A percentile compares a stretch with the other conserved stretches of the same genome.
These are phyloP conservation scores for Nothocercus nigrocapillus DNA, from an alignment of 2,113 vertebrate genomes.

Conservation along the genomic window DNA sequence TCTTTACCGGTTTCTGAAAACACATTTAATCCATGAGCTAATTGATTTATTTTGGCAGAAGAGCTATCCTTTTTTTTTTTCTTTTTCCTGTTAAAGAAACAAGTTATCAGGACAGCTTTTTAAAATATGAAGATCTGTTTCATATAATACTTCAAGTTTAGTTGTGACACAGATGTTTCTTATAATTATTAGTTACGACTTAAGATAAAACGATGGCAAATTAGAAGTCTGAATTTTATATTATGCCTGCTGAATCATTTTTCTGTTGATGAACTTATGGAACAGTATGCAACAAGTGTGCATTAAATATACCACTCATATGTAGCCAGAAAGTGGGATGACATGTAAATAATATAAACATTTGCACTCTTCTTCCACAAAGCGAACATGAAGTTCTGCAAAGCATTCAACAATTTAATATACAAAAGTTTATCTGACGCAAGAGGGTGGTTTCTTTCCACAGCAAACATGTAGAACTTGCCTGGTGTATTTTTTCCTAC, in stretches of 20 bases:
- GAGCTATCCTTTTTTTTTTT: not conserved
- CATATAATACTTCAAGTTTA: not conserved
- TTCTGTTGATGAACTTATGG: not conserved
- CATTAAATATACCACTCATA: not conserved
- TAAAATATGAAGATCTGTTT: constrained; percentile 5
- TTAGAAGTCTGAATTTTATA: not conserved
- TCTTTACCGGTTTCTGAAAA: not conserved
- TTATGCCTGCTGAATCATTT: not conserved
- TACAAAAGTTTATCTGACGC: not conserved
- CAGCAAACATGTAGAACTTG: not conserved
- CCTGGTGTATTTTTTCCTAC: not conserved
- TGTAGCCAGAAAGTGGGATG: not conserved
- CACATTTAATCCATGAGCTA: constrained; percentile 22
- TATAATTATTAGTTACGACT: not conserved
- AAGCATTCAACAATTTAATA: not conserved
- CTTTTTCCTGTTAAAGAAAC: not conserved
- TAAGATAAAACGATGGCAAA: not conserved
- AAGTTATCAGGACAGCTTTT: not conserved
- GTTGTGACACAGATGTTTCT: not conserved
- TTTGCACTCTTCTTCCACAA: not conserved
- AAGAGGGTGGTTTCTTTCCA: not conserved
- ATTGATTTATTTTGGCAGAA: constrained; percentile 35
- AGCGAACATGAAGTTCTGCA: not conserved
- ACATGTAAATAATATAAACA: not conserved
- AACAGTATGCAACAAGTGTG: not conserved